These are phyloP conservation scores for Calephelis virginiensis DNA, from an alignment of 1,140 invertebrate genomes.

Conservation along the genomic window DNA sequence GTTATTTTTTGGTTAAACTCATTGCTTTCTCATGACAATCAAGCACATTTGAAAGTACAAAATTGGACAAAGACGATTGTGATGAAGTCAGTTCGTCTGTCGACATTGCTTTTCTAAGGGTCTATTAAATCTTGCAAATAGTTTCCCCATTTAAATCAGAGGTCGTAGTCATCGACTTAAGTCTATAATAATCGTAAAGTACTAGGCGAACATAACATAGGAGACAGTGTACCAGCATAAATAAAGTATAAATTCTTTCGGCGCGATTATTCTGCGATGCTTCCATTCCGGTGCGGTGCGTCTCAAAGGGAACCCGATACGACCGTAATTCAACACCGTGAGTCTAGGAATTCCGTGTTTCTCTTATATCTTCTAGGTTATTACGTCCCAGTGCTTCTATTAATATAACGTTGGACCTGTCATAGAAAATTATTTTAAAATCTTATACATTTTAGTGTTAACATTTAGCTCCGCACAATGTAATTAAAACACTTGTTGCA, in stretches of 20 bases:
- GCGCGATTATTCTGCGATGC: constrained; percentile 45
- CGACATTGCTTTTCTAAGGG: neutral
- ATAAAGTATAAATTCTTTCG: constrained; percentile 62
- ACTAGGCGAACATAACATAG: constrained; percentile 52
- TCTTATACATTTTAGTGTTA: constrained; percentile 10
- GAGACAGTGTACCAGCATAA: constrained; percentile 51
- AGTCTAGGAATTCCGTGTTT: constrained; percentile 59
- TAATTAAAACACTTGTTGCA: neutral
- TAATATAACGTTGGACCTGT: constrained; percentile 53
- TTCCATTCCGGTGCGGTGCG: constrained; percentile 62
- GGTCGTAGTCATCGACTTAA: constrained; percentile 33
- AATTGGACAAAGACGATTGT: too few species aligned
- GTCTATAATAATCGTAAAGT: constrained; percentile 59
- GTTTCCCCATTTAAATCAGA: constrained; percentile 10
- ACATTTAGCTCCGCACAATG: neutral
- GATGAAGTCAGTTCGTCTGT: neutral
- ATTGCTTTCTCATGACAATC: too few species aligned
- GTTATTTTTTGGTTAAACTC: too few species aligned
- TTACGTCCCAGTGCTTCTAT: constrained; percentile 55
- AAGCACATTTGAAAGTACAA: too few species aligned
- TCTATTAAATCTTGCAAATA: neutral
- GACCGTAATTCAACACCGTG: constrained; percentile 60
- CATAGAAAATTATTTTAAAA: constrained; percentile 39
- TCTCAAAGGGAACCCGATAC: constrained; percentile 68
- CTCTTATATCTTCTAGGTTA: constrained; percentile 49